Evolutionary conservation across 2,888 invertebrate genomes (phyloP).

Genomic region (Drosophila setosimentum): DNA sequence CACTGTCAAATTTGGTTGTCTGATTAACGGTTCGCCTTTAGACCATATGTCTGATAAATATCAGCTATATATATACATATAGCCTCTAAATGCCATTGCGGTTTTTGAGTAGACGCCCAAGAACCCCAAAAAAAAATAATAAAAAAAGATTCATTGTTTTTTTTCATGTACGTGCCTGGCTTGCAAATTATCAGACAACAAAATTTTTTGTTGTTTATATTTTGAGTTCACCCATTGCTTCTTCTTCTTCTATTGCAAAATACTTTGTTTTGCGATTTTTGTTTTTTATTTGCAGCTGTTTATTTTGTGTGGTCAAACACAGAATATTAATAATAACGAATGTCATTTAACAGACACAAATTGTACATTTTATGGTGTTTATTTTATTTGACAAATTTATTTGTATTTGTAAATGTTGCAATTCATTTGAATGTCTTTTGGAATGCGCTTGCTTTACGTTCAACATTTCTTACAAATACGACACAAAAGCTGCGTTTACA

Average conservation of each 20-base stretch:
- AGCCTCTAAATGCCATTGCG: constrained; percentile 62
- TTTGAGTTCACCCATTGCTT: not conserved
- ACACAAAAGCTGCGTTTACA: not conserved
- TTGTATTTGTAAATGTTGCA: not conserved
- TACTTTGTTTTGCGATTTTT: not conserved
- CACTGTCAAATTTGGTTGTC: constrained; percentile 47
- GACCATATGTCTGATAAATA: constrained; percentile 52
- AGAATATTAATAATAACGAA: constrained; percentile 48
- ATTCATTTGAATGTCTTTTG: not conserved
- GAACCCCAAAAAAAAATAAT: constrained; percentile 31
- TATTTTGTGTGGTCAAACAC: constrained; percentile 26
- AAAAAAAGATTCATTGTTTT: constrained; percentile 31
- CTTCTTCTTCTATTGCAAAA: constrained; percentile 42
- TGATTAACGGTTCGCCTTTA: constrained; percentile 58
- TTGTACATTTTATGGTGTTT: not conserved
- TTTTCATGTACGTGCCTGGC: constrained; percentile 41
- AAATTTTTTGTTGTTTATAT: constrained; percentile 10
- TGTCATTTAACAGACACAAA: constrained; percentile 22
- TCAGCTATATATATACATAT: constrained; percentile 36
- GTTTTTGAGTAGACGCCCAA: constrained; percentile 34
- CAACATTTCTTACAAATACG: not conserved
- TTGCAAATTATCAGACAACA: constrained; percentile 41
- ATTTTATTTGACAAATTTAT: not conserved
- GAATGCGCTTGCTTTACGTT: not conserved
- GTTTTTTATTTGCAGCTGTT: constrained; percentile 5